A percentile compares a stretch with the other conserved stretches of the same genome.
These are phyloP conservation scores for Psittacara wagleri DNA, from an alignment of 2,113 vertebrate genomes.

Conservation along the genomic window DNA sequence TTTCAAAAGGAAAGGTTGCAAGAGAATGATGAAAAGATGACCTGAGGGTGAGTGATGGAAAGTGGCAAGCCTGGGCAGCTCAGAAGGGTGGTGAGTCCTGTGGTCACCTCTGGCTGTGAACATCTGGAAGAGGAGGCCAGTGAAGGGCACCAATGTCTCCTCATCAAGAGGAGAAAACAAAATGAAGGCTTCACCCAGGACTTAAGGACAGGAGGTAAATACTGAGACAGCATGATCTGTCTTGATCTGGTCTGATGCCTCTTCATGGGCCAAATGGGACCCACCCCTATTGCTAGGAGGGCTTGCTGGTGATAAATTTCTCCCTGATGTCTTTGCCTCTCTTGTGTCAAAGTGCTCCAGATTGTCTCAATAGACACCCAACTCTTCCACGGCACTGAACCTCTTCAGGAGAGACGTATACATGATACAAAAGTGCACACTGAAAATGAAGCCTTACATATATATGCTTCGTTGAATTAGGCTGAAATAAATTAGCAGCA, in stretches of 20 bases:
- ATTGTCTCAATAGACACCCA: accelerated
- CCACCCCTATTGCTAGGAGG: background rate
- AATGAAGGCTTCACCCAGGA: background rate
- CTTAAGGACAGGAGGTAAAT: background rate
- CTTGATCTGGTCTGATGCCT: background rate
- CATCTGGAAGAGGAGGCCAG: background rate
- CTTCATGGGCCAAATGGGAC: background rate
- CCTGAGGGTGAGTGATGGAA: background rate
- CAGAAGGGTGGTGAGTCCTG: background rate
- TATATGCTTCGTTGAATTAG: background rate
- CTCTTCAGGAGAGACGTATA: accelerated
- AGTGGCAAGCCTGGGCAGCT: background rate
- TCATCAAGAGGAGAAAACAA: background rate
- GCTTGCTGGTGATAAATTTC: background rate
- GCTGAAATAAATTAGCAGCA: background rate
- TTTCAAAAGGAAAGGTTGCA: background rate
- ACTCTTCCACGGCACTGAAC: background rate
- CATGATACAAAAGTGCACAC: accelerated
- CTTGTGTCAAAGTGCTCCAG: background rate
- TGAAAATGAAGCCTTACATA: accelerated
- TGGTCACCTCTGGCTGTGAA: accelerated
- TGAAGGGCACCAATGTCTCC: accelerated
- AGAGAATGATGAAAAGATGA: background rate
- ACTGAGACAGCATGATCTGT: background rate
- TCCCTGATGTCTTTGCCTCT: background rate